phyloP scores from a whole-genome alignment of 2,888 invertebrate genomes.

The Poecilus cupreus region DNA sequence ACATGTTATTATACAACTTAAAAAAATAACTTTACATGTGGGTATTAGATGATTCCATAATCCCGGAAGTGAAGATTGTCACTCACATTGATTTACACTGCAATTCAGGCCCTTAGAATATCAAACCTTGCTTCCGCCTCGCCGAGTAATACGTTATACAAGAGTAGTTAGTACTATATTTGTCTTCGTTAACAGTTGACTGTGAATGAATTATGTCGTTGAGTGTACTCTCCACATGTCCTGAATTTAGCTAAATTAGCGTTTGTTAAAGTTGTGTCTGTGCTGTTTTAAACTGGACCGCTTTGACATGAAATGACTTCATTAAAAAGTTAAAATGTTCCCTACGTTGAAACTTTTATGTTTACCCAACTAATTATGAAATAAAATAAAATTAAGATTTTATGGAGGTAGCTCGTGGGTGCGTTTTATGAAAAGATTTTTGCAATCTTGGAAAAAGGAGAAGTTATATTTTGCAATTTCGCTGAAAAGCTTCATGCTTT shows the following conservation, averaged over 20 bases:
- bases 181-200: slow-evolving; percentile 30
- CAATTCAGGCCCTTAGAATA: not conserved
- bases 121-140: slow-evolving; percentile 36
- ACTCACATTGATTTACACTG: slow-evolving; percentile 18
- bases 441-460: not conserved
- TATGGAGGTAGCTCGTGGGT: not conserved
- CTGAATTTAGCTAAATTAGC: slow-evolving; percentile 49
- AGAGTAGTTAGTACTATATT: not conserved
- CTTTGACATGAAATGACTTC: slow-evolving; percentile 34
- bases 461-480: not conserved
- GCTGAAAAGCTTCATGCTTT: not conserved
- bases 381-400: slow-evolving; percentile 8
- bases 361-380: slow-evolving; percentile 4
- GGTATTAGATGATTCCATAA: slow-evolving; percentile 45
- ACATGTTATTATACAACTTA: slow-evolving; percentile 42
- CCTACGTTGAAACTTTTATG: slow-evolving; percentile 2
- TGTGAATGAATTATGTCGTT: slow-evolving; percentile 21
- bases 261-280: slow-evolving; percentile 29
- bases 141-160: not conserved
- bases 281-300: slow-evolving; percentile 16
- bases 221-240: slow-evolving; percentile 30
- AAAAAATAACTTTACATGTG: slow-evolving; percentile 33
- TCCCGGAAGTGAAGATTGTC: slow-evolving; percentile 10
- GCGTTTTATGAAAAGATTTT: not conserved
- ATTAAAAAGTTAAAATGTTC: slow-evolving; percentile 33